phyloP scores from a whole-genome alignment of 2,888 invertebrate genomes.

The Sesia apiformis region DNA sequence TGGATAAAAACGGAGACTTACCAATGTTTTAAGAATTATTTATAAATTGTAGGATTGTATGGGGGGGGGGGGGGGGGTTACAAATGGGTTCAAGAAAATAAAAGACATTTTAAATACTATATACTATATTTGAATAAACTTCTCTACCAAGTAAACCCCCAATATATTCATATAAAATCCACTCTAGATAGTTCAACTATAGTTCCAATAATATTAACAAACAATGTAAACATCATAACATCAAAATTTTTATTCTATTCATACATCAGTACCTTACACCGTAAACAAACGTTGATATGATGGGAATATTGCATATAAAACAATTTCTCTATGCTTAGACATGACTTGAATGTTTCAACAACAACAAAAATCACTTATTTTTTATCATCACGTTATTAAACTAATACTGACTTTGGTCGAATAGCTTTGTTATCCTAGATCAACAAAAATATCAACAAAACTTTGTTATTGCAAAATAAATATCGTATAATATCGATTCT shows the following conservation, averaged over 20 bases:
- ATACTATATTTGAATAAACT: constrained; percentile 65
- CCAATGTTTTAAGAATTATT: constrained; percentile 24
- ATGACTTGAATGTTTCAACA: constrained; percentile 53
- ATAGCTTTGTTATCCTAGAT: constrained; percentile 73
- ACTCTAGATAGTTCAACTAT: constrained; percentile 63
- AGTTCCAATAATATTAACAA: constrained; percentile 70
- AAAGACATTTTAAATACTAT: constrained; percentile 30
- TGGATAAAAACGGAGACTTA: constrained; percentile 33
- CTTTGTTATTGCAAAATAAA: constrained; percentile 61
- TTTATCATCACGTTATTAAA: constrained; percentile 57
- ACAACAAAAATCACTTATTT: constrained; percentile 47
- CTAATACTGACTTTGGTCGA: constrained; percentile 76
- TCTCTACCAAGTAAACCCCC: constrained; percentile 74
- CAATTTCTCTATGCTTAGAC: constrained; percentile 46
- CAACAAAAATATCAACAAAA: constrained; percentile 69
- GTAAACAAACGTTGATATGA: constrained; percentile 51
- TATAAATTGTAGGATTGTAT: constrained; percentile 5
- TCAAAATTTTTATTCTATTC: constrained; percentile 38
- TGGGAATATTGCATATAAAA: constrained; percentile 56
- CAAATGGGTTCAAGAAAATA: constrained; percentile 21
- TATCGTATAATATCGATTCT: constrained; percentile 64
- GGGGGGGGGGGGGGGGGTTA: no score
- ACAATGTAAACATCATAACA: constrained; percentile 59
- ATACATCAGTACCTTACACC: constrained; percentile 48
- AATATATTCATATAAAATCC: constrained; percentile 75